Evolutionary conservation across 2,888 invertebrate genomes (phyloP), one percentile per base, ranked within the genome.

Genomic region (Furcula furcula): DNA sequence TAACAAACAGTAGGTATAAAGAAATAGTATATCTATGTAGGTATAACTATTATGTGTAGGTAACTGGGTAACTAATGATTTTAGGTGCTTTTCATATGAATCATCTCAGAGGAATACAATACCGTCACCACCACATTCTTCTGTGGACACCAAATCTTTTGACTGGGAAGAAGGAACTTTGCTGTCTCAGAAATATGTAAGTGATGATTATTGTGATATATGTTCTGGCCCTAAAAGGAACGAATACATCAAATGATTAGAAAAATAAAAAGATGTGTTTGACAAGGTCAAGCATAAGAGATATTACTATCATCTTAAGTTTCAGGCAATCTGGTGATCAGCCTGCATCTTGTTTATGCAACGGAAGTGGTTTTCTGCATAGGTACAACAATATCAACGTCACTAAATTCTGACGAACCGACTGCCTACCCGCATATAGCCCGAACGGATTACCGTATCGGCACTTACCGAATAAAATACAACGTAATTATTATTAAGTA

Each of bases 41-140:
- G 21, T 38, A 14, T 27, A 12, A 29, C 20, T 34, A 22, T 16
- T 49, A 39, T 23, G 34, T 52, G 52, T 53, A 52, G 2, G 2
- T 5, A 20, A 20, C 7, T 20, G 7, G 7, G 20, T 6, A 5
- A 22, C 11, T 20, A 3, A 12, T 26, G 13, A 9, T 56, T 78
- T 34, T 69, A 94, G 94, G 92, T 94, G 94, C 68, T 92, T 93
- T 57, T 94, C 94, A 1, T 94, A 94, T 57, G 94, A 94, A 63
- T 92, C 92, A 26, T 86, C 91, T 9, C 93, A 93, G 66, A 87
- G 92, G 45, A 77, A 88, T 29, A 84, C 90, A 12, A 86, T 91
- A 49, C 79, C 89, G 0, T 87, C 89, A 5, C 87, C 88, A 14
- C 89, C 89, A 5, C 84, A 76, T 40, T 62, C 85, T 2, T 73